Percentiles rank a stretch among this genome's conserved stretches.
Evolutionary conservation across 2,888 invertebrate species (phyloP).

Genomic region (Ashinkailepas kermadecensis): DNA sequence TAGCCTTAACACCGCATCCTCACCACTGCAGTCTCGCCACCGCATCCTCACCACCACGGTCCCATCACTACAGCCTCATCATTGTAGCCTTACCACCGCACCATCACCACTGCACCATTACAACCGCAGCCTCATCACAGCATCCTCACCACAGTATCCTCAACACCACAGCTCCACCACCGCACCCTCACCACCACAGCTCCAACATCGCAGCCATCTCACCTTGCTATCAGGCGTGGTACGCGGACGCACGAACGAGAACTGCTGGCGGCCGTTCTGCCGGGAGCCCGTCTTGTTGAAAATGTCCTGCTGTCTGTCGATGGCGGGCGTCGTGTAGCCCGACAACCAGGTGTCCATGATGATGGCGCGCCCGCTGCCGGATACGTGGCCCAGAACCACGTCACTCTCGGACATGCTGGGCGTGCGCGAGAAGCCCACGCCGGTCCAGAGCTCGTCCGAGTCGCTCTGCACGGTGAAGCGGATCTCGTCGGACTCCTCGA

Average conservation of each 20-base stretch:
- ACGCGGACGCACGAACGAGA: slow-evolving; percentile 70
- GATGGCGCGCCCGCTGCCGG: slow-evolving; percentile 54
- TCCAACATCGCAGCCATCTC: neutral
- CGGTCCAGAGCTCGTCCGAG: slow-evolving; percentile 76
- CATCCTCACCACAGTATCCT: too few relatives aligned
- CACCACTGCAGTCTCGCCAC: too few relatives aligned
- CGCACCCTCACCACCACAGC: too few relatives aligned
- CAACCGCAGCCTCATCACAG: too few relatives aligned
- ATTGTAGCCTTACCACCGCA: too few relatives aligned
- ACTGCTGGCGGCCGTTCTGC: slow-evolving; percentile 65
- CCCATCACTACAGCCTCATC: too few relatives aligned
- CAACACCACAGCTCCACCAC: too few relatives aligned
- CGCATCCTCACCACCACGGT: too few relatives aligned
- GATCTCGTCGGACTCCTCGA: slow-evolving; percentile 60
- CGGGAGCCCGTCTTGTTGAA: slow-evolving; percentile 59
- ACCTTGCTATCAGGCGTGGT: slow-evolving; percentile 55
- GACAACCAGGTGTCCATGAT: slow-evolving; percentile 81
- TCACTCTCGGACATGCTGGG: slow-evolving; percentile 79
- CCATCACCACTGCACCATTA: too few relatives aligned
- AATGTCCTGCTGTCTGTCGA: slow-evolving; percentile 58
- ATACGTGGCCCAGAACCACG: slow-evolving; percentile 81
- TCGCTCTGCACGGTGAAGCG: slow-evolving; percentile 70
- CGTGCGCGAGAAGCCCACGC: slow-evolving; percentile 61
- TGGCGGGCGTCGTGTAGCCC: slow-evolving; percentile 55
- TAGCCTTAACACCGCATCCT: too few relatives aligned